These are phyloP conservation scores for Ichneumoninae sp. DNA, from an alignment of 2,888 invertebrate genomes.

Conservation along the genomic window DNA sequence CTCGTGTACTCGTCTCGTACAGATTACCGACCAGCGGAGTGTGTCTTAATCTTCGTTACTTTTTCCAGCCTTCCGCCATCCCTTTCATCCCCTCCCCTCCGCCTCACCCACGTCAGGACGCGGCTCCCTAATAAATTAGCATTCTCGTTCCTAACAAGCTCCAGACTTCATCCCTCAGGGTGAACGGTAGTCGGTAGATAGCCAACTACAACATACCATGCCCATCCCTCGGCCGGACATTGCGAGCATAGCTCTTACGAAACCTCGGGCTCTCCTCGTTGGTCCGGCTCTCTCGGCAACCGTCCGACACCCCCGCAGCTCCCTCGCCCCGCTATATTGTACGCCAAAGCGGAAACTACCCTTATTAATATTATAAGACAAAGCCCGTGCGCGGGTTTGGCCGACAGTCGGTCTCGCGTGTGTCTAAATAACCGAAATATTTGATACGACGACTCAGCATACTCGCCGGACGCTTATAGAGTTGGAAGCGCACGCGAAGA, in stretches of 20 bases:
- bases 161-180: conserved; percentile 82
- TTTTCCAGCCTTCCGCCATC: conserved; percentile 54
- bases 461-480: conserved; percentile 31
- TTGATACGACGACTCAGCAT: conserved; percentile 74
- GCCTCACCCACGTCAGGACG: conserved; percentile 55
- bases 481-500: background rate
- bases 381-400: conserved; percentile 71
- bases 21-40: background rate
- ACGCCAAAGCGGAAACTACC: conserved; percentile 81
- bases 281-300: conserved; percentile 61
- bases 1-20: background rate
- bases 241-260: conserved; percentile 83
- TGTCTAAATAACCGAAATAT: conserved; percentile 81
- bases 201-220: conserved; percentile 82
- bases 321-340: conserved; percentile 69
- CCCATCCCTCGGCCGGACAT: conserved; percentile 81
- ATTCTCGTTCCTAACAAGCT: conserved; percentile 84
- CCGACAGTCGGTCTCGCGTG: conserved; percentile 68
- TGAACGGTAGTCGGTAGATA: conserved; percentile 73
- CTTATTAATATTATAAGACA: conserved; percentile 84
- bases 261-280: conserved; percentile 68
- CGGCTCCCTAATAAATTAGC: conserved; percentile 83
- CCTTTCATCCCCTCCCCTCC: conserved; percentile 36
- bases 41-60: background rate
- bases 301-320: conserved; percentile 45